A percentile compares a stretch with the other conserved stretches of the same genome.
Evolutionary conservation across 2,113 vertebrate species (phyloP).

Genomic region (Brachionichthys hirsutus): DNA sequence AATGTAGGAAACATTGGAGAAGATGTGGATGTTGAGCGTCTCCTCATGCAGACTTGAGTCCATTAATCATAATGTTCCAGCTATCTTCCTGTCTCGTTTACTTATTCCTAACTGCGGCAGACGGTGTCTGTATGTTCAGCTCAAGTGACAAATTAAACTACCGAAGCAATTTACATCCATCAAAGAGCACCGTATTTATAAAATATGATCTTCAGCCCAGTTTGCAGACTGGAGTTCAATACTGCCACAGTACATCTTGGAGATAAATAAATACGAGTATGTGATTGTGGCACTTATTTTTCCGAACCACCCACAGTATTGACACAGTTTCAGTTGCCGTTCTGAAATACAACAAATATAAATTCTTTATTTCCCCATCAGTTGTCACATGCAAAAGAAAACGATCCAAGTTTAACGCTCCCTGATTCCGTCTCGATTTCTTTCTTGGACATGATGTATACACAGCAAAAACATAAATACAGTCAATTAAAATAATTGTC

Average conservation of each 20-base stretch:
- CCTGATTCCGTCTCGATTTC: conserved; percentile 14
- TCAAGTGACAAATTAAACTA: conserved; percentile 38
- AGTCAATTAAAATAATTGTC: conserved; percentile 42
- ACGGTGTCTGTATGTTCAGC: conserved; percentile 55
- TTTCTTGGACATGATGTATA: conserved; percentile 25
- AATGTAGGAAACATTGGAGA: conserved; percentile 34
- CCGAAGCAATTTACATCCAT: background rate
- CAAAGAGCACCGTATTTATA: too few species aligned
- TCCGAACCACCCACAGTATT: conserved; percentile 29
- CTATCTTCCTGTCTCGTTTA: conserved; percentile 36
- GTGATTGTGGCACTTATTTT: conserved; percentile 36
- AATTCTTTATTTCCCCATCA: conserved; percentile 64
- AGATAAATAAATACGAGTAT: conserved; percentile 17
- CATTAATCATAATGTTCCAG: conserved; percentile 53
- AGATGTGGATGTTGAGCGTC: conserved; percentile 41
- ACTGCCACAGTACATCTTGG: conserved; percentile 29
- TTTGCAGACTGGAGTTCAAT: conserved; percentile 14
- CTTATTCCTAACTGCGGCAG: conserved; percentile 48
- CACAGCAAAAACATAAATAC: conserved; percentile 23
- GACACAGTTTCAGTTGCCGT: conserved; percentile 34
- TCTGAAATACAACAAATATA: conserved; percentile 65
- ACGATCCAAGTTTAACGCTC: conserved; percentile 43
- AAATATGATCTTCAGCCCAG: too few species aligned
- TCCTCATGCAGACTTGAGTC: conserved; percentile 47
- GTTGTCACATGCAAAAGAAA: conserved; percentile 70